phyloP scores from a whole-genome alignment of 2,113 vertebrate genomes.

The Theristicus caerulescens region DNA sequence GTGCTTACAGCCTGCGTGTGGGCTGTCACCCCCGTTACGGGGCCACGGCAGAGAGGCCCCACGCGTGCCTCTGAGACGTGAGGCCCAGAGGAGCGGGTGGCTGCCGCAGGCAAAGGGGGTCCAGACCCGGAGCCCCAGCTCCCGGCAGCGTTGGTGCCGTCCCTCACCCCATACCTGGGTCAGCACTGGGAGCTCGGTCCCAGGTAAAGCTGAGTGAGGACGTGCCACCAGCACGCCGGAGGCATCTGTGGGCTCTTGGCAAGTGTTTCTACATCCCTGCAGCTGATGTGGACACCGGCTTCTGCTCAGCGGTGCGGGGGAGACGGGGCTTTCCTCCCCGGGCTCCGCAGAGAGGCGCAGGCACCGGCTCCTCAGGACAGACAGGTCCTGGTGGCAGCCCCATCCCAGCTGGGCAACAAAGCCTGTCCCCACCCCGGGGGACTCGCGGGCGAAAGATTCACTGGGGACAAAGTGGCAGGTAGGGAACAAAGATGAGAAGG shows the following conservation, averaged over 20 bases:
- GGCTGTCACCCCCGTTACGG: rapidly evolving
- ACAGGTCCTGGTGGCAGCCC: neutral
- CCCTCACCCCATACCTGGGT: neutral
- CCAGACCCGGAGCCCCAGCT: neutral
- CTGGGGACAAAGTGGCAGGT: neutral
- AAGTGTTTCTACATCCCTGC: neutral
- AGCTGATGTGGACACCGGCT: neutral
- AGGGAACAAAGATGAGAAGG: neutral
- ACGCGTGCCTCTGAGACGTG: neutral
- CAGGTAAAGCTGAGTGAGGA: neutral
- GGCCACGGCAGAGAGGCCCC: neutral
- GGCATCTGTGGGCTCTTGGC: neutral
- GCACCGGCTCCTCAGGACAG: neutral
- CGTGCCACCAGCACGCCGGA: neutral
- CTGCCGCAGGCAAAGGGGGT: neutral
- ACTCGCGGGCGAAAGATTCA: neutral
- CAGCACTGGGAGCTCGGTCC: neutral
- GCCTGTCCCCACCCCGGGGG: neutral
- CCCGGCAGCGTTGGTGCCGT: neutral
- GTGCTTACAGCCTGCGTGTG: neutral
- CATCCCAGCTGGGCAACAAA: neutral
- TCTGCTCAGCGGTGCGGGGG: neutral
- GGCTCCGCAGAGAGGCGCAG: neutral
- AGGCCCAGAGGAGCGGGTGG: neutral
- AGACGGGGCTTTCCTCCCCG: neutral